A percentile compares a stretch with the other conserved stretches of the same genome.
Evolutionary conservation across 1,140 invertebrate genomes (phyloP).

Genomic region (Pachypsylla venusta): DNA sequence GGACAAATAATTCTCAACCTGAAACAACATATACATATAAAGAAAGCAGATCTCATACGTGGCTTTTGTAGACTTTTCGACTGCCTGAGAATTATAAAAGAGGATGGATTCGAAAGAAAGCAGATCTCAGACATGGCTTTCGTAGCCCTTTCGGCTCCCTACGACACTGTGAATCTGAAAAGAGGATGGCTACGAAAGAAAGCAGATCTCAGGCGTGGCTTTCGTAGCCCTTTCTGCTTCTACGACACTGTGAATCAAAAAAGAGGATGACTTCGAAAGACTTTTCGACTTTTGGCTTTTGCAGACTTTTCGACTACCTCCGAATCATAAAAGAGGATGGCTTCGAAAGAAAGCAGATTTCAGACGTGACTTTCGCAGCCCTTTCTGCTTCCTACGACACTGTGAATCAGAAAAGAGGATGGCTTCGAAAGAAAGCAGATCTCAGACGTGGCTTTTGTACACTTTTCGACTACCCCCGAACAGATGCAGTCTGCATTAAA

Average conservation of each 20-base stretch:
- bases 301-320: too few relatives aligned
- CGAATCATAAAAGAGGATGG: too few relatives aligned
- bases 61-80: conserved; percentile 15
- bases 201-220: conserved; percentile 13
- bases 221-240: conserved; percentile 16
- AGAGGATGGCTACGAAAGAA: conserved; percentile 15
- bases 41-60: conserved; percentile 12
- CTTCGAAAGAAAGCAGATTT: too few relatives aligned
- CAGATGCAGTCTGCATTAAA: too few relatives aligned
- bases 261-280: too few relatives aligned
- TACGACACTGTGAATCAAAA: conserved; percentile 15
- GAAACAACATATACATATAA: conserved; percentile 16
- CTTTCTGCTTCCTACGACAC: too few relatives aligned
- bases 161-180: too few relatives aligned
- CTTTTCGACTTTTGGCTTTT: too few relatives aligned
- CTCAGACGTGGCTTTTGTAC: conserved; percentile 14
- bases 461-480: conserved; percentile 15
- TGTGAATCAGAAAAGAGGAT: conserved; percentile 12
- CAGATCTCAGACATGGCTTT: conserved; percentile 12
- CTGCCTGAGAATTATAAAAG: conserved; percentile 17
- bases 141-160: conserved; percentile 16
- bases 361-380: too few relatives aligned
- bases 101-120: conserved; percentile 15
- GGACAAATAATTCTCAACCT: conserved; percentile 14
- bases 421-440: conserved; percentile 14